These are phyloP conservation scores for Trochalopteron elliotii DNA, from an alignment of 2,113 vertebrate genomes.

Conservation along the genomic window DNA sequence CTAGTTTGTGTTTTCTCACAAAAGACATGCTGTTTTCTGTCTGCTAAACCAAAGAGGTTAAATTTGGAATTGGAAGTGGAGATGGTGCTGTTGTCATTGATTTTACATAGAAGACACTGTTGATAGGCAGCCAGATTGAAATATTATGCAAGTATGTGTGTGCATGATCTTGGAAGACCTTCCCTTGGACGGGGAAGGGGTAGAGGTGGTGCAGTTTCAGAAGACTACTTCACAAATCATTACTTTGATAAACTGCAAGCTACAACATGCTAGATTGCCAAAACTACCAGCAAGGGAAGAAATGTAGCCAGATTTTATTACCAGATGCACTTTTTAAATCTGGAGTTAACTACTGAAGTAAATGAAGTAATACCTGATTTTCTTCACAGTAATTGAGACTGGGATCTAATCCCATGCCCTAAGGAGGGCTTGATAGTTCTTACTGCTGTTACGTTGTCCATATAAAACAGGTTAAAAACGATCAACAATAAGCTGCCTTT, in stretches of 20 bases:
- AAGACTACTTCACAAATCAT: not conserved
- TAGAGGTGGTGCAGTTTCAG: not conserved
- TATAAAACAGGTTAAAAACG: not conserved
- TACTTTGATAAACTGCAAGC: not conserved
- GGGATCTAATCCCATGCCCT: not conserved
- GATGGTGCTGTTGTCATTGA: not conserved
- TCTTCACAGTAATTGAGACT: not conserved
- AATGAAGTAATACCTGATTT: slow-evolving; percentile 26
- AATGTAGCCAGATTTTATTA: not conserved
- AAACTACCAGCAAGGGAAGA: not conserved
- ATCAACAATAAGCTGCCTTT: not conserved
- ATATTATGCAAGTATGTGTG: not conserved
- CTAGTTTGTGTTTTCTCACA: not conserved
- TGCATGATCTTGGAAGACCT: not conserved
- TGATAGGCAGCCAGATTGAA: not conserved
- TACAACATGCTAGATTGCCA: not conserved
- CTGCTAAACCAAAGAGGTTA: not conserved
- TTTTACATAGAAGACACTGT: not conserved
- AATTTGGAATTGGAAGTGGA: not conserved
- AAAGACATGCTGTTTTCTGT: not conserved
- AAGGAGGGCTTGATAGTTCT: not conserved
- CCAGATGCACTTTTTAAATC: not conserved
- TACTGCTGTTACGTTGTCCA: not conserved
- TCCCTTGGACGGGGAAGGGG: not conserved
- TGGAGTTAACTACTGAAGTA: slow-evolving; percentile 15